Evolutionary conservation across 2,113 vertebrate genomes (phyloP), one percentile per base, ranked within the genome.

Genomic region (Hippolais icterina): DNA sequence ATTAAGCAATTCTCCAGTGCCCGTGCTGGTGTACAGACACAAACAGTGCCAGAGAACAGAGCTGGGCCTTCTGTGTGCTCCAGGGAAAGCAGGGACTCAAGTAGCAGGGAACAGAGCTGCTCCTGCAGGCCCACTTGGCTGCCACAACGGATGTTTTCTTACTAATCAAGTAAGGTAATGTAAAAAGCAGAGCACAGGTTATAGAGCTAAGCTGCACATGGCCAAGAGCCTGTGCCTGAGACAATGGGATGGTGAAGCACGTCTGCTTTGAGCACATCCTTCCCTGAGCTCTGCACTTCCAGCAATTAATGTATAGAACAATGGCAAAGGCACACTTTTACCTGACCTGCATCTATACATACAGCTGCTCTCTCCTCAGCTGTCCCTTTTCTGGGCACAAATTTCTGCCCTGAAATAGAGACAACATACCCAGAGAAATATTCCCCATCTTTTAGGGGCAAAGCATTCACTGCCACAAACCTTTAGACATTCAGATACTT

Each of bases 181-280:
- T 1, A 25, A 87, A 75, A 89, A 94, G 61, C 80, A 95, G 88
- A 83, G 84, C 76, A 47, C 74, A 77, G 91, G 88, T 93, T 94
- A 72, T 13, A 37, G 91, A 95, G 90, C 93, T 69, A 65, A 90
- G 80, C 71, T 47, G 90, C 89, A 90, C 37, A 1, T 11, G n/a
- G 91, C 87, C 21, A 80, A 44, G 50, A 87, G 89, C 75, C 41
- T 12, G 41, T 39, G 76, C 15, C 65, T 17, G 47, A 89, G 83
- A 97, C 97, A 97, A 97, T 95, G 88, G 95, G 87, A 89, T 0
- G 8, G 76, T 75, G 84, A 93, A 44, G 54, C 35, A 41, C 5
- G 11, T 69, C 50, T 95, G 96, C 90, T 90, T 35, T 59, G 80
- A 84, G 89, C 85, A 96, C 75, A 93, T 84, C 89, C 97, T 95